Conservation (phyloP, 2,888 invertebrate genomes). For the Synergus gifuensis region DNA sequence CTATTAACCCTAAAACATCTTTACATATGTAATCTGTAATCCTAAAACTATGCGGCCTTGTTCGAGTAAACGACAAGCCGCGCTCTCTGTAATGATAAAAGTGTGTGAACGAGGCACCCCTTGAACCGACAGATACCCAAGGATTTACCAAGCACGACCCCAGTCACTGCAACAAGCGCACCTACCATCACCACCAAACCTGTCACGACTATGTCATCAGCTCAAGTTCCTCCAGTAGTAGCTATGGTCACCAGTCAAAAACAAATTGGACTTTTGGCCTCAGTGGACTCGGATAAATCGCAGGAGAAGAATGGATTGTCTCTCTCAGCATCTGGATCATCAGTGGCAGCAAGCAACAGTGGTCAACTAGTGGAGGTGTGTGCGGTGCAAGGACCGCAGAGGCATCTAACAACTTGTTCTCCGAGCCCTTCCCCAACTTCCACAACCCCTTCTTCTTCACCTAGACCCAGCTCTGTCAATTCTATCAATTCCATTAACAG, state of each 20-base stretch:
- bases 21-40: conserved; percentile 25
- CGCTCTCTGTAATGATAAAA: conserved; percentile 51
- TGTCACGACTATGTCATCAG: conserved; percentile 68
- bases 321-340: conserved; percentile 64
- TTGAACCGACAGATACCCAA: conserved; percentile 81
- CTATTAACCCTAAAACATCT: conserved; percentile 27
- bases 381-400: conserved; percentile 77
- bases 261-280: conserved; percentile 72
- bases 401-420: conserved; percentile 76
- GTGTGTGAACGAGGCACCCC: conserved; percentile 75
- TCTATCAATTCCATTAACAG: conserved; percentile 72
- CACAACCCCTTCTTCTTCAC: conserved; percentile 73
- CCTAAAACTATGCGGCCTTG: conserved; percentile 20
- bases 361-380: conserved; percentile 77
- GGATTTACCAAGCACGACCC: conserved; percentile 79
- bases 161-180: conserved; percentile 77
- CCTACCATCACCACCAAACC: conserved; percentile 76
- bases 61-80: conserved; percentile 45
- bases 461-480: conserved; percentile 72
- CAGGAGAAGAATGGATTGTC: conserved; percentile 70
- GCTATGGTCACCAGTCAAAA: conserved; percentile 72
- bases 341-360: conserved; percentile 65
- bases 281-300: conserved; percentile 67
- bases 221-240: conserved; percentile 71
- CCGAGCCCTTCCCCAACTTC: conserved; percentile 73